Evolutionary conservation across 2,113 vertebrate species (phyloP).

Genomic region (Panthera uncia): DNA sequence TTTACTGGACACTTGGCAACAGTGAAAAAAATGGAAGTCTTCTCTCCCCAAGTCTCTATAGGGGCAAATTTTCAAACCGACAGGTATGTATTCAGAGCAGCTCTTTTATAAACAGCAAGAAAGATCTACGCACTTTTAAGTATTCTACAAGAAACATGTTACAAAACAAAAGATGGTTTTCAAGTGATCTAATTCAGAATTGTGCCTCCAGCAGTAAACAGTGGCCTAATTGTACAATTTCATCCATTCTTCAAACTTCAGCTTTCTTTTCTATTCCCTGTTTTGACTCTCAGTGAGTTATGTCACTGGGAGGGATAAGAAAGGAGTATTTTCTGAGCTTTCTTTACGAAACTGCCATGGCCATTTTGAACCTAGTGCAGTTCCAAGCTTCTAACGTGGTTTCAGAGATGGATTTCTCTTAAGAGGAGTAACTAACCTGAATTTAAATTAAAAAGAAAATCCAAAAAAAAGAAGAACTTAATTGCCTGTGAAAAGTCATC

Average conservation of each 20-base stretch:
- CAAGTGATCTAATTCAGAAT: neutral
- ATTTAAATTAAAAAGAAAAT: too few relatives aligned
- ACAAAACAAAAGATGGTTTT: neutral
- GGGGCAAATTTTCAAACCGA: neutral
- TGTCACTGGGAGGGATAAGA: neutral
- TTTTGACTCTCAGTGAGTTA: neutral
- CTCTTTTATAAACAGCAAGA: neutral
- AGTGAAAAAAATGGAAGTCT: neutral
- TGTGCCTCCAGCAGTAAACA: neutral
- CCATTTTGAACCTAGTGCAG: neutral
- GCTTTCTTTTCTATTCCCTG: neutral
- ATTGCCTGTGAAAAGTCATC: neutral
- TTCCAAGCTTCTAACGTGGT: neutral
- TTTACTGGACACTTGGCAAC: neutral
- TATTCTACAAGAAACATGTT: neutral
- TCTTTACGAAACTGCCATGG: neutral
- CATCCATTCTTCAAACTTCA: neutral
- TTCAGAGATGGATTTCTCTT: neutral
- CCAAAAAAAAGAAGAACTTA: neutral
- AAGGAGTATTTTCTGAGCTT: neutral
- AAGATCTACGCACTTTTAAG: neutral
- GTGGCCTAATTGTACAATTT: neutral
- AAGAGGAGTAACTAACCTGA: neutral
- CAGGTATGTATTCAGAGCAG: neutral
- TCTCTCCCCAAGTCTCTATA: neutral